Base-by-base conservation (phyloP, 2,888 invertebrate species). In the Hyles lineata region DNA sequence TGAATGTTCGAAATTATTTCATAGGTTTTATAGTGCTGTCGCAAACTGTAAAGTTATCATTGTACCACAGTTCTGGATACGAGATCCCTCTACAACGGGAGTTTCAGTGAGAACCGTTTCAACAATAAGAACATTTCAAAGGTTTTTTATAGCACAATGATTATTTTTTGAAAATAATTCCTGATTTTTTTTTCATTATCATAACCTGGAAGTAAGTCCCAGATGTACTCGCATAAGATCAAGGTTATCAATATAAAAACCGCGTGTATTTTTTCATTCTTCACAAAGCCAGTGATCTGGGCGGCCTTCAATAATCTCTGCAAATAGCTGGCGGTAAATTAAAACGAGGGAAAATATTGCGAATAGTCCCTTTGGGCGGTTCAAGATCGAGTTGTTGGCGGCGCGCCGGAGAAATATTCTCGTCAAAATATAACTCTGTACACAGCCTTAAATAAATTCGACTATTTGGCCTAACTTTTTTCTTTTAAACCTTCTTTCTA, bases 311-410 rank as follows among this genome's bases (percentile, higher is more conserved):
- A 32, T n/a, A 32, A 62, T 32, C 35, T 62, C 3, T 62, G 15
- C 19, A 62, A 62, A 32, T n/a, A 62, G 32, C 32, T 19, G 62
- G 32, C n/a, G n/a, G 32, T n/a, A 19, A 35, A 32, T 62, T 32
- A 62, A 62, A 19, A n/a, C 62, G 62, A 32, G 32, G 32, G 32
- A 62, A 61, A 62, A 62, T 35, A 62, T 19, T n/a, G 6, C 8
- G 32, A 62, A 62, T 62, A 35, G 19, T 62, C 32, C 62, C n/a
- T 62, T 32, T 62, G n/a, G 35, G 25, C 9, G 32, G 19, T 32
- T 62, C 32, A 32, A 32, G 62, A 32, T 29, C 32, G n/a, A 32
- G 35, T 32, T 61, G 15, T 50, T 55, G 55, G 17, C 55, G n/a
- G 32, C 19, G 29, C n/a, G 19, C 7, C 11, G 29, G 32, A 7